Base-by-base conservation (phyloP, 2,113 vertebrate species). In the Dermatemys mawii region DNA sequence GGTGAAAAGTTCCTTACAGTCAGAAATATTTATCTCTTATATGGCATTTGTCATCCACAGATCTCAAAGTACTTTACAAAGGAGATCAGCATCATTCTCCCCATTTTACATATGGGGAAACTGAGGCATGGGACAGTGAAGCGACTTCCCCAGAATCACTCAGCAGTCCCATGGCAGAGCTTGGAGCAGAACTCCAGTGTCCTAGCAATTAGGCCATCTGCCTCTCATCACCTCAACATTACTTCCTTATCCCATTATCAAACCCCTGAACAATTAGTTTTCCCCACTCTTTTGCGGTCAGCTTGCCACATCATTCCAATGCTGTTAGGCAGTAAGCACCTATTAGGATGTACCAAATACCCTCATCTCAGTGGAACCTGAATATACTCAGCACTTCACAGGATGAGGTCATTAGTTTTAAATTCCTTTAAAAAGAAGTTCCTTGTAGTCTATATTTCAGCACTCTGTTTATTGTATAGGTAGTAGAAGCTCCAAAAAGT, bases 321-420 rank as follows among this genome's bases (percentile, higher is more conserved):
- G 50, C 19, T 0, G 0, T 70, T 51, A 57, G 55, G 70, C 17
- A 32, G 1, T 3, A 32, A 81, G 17, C 5, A 32, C 21, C 38
- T 75, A 46, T 29, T 13, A 27, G 73, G n/a, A 75, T 32, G 29
- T 60, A 60, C 27, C 11, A 14, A 60, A 60, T 14, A 60, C 12
- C 49, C 49, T 80, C 76, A 84, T 24, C 19, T 19, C 10, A 35
- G 44, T 0, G 0, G 24, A 60, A 83, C 16, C 54, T 26, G 60
- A 26, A 53, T 38, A 32, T 55, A 54, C 4, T 41, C 38, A 78
- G 27, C 5, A 14, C 67, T n/a, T 67, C 2, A n/a, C 1, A 76
- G 67, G 82, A 88, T 67, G 6, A 49, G 46, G 6, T 46, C 2
- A 32, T 87, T 60, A 50, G 10, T n/a, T 82, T 88, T 22, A 26